These are phyloP conservation scores for Pteropus alecto DNA, from an alignment of 2,113 vertebrate genomes.

Conservation along the genomic window DNA sequence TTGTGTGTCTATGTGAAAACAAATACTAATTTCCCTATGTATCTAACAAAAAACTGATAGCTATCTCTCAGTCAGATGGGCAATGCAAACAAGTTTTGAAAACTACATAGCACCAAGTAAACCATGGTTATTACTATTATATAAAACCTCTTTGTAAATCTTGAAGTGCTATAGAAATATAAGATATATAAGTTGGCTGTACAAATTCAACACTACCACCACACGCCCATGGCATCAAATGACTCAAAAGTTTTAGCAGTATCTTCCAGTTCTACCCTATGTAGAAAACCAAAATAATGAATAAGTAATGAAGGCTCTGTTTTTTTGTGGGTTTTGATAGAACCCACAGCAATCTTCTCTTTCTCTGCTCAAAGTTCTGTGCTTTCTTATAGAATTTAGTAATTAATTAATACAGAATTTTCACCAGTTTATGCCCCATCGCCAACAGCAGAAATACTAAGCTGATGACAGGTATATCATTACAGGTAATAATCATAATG, in stretches of 20 bases:
- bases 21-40: background rate
- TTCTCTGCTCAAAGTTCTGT: background rate
- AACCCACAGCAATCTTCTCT: background rate
- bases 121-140: background rate
- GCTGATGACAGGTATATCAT: background rate
- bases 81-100: background rate
- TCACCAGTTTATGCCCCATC: background rate
- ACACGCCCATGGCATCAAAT: background rate
- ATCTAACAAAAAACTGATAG: background rate
- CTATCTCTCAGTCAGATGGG: background rate
- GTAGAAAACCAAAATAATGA: background rate
- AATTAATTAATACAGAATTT: background rate
- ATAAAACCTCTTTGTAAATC: background rate
- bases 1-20: background rate
- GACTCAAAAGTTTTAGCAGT: background rate
- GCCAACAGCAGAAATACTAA: background rate
- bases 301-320: background rate
- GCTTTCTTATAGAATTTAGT: background rate
- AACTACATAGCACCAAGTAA: background rate
- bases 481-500: background rate
- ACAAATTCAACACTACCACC: background rate
- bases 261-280: background rate
- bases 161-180: background rate
- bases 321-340: background rate
- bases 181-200: background rate